Conservation (phyloP, 2,797 vertebrate species). For the Platyrinchus mystaceus region DNA sequence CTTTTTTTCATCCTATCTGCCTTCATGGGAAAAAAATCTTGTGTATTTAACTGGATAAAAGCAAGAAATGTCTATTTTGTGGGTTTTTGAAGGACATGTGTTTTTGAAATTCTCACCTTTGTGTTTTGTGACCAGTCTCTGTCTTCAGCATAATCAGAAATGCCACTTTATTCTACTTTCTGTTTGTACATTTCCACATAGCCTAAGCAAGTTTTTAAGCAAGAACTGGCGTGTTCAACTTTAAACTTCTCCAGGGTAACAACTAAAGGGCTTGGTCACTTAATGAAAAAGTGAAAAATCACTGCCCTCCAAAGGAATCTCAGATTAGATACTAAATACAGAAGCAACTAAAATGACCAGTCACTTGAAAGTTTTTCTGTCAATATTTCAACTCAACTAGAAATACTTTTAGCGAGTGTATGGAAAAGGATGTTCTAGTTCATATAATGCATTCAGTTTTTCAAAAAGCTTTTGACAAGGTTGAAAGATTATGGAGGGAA, state of each 20-base stretch:
- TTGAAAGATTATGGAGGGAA: neutral
- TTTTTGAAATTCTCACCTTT: neutral
- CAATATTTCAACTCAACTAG: neutral
- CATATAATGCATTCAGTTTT: neutral
- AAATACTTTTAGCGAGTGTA: neutral
- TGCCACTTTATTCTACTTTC: neutral
- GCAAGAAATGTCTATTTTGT: neutral
- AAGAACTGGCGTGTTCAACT: neutral
- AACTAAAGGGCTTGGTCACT: neutral
- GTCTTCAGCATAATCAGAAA: neutral
- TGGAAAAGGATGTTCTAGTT: neutral
- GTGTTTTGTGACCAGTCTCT: neutral
- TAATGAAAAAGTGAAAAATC: neutral
- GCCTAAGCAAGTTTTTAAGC: neutral
- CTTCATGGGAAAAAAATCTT: neutral
- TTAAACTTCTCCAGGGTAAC: neutral
- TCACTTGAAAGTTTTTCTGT: neutral
- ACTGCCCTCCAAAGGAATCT: neutral
- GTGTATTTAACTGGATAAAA: neutral
- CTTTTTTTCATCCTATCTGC: neutral
- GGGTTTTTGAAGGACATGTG: fast-evolving
- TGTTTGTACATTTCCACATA: neutral
- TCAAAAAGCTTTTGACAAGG: neutral
- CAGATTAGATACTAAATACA: neutral
- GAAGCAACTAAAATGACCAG: neutral